Conservation (phyloP, 2,888 invertebrate species). For the Stenurella melanura region DNA sequence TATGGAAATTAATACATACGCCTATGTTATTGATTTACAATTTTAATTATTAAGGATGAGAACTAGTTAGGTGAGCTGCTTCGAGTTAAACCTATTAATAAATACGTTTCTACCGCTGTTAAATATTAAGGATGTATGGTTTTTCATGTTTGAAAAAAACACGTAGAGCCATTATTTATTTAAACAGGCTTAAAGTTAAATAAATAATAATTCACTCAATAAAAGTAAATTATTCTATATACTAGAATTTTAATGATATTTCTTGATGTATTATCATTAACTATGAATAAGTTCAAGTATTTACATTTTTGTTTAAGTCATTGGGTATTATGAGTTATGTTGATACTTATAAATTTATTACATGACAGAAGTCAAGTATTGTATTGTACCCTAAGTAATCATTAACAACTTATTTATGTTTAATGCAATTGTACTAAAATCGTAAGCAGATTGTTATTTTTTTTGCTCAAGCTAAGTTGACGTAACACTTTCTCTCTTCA, state of each 20-base stretch:
- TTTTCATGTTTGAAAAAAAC: conserved; percentile 16
- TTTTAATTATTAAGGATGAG: conserved; percentile 28
- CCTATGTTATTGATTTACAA: conserved; percentile 24
- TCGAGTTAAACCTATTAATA: conserved; percentile 21
- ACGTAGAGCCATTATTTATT: conserved; percentile 4
- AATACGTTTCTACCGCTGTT: conserved; percentile 4
- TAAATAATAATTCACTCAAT: background rate
- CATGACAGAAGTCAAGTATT: no score
- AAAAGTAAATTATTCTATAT: background rate
- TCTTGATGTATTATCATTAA: background rate
- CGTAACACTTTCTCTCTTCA: no score
- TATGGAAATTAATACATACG: conserved; percentile 31
- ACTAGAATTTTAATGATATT: background rate
- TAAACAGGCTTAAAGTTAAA: background rate
- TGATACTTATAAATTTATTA: no score
- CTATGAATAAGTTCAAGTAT: no score
- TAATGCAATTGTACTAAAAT: no score
- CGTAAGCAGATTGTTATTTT: no score
- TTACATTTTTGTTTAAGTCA: no score
- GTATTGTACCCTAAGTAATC: no score
- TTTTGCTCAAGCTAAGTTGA: no score
- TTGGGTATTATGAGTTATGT: no score
- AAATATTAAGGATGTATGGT: conserved; percentile 2
- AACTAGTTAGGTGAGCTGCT: conserved; percentile 26
- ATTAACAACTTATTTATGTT: no score